These are phyloP conservation scores for Cryptus armator DNA, from an alignment of 2,888 invertebrate species.

Conservation along the genomic window DNA sequence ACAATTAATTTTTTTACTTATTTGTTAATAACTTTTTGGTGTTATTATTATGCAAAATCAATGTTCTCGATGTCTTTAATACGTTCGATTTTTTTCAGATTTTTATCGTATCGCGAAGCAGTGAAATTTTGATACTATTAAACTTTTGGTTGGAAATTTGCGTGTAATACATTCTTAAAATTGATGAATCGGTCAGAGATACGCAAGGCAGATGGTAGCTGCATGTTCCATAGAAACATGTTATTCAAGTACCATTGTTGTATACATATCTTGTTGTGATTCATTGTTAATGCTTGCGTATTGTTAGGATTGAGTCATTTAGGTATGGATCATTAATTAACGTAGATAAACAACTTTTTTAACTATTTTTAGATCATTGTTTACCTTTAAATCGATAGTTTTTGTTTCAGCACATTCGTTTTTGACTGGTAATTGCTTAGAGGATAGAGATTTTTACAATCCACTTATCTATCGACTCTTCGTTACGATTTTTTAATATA, in stretches of 20 bases:
- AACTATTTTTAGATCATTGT: slow-evolving; percentile 80
- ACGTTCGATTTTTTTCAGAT: too few species aligned
- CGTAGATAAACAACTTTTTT: slow-evolving; percentile 80
- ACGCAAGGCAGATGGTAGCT: slow-evolving; percentile 79
- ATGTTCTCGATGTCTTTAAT: too few species aligned
- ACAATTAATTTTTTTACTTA: too few species aligned
- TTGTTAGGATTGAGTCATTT: slow-evolving; percentile 86
- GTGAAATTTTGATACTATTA: too few species aligned
- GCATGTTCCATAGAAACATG: slow-evolving; percentile 79
- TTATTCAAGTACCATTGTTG: slow-evolving; percentile 81
- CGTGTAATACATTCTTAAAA: neutral
- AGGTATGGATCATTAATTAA: slow-evolving; percentile 85
- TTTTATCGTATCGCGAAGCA: too few species aligned
- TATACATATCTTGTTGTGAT: slow-evolving; percentile 85
- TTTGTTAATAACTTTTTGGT: too few species aligned
- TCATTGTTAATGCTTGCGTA: slow-evolving; percentile 86
- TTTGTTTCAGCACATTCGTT: slow-evolving; percentile 84
- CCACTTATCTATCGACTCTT: slow-evolving; percentile 57
- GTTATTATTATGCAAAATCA: too few species aligned
- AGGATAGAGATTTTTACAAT: slow-evolving; percentile 61
- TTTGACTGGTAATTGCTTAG: slow-evolving; percentile 80
- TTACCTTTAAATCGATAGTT: slow-evolving; percentile 80
- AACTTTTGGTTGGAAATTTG: too few species aligned
- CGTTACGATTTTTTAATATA: slow-evolving; percentile 23
- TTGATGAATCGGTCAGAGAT: slow-evolving; percentile 70